A percentile compares a stretch with the other conserved stretches of the same genome.
Conservation (phyloP, 1,140 invertebrate genomes). For the Phthorimaea operculella region DNA sequence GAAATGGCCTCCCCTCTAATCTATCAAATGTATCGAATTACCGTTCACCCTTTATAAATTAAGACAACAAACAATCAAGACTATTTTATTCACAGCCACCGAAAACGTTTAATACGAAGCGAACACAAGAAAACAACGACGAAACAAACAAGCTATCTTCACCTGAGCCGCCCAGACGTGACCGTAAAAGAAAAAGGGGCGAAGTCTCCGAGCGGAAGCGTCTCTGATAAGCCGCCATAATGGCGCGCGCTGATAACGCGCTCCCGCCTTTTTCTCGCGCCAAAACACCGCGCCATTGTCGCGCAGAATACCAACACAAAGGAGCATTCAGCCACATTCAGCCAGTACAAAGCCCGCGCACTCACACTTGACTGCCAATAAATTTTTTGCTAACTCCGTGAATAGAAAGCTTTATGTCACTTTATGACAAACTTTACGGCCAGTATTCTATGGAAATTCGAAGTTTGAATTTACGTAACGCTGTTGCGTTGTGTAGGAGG, state of each 20-base stretch:
- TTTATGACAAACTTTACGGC: slow-evolving; percentile 5
- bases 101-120: too few species aligned
- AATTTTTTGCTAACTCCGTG: slow-evolving; percentile 26
- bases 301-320: slow-evolving; percentile 51
- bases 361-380: slow-evolving; percentile 27
- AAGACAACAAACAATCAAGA: too few species aligned
- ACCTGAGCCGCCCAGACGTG: slow-evolving; percentile 55
- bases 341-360: slow-evolving; percentile 26
- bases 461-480: background rate
- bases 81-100: too few species aligned
- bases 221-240: slow-evolving; percentile 65
- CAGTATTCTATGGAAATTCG: background rate
- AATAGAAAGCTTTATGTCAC: slow-evolving; percentile 16
- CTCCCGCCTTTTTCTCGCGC: slow-evolving; percentile 64
- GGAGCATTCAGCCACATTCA: slow-evolving; percentile 20
- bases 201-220: slow-evolving; percentile 53
- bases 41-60: too few species aligned
- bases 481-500: background rate
- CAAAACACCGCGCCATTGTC: slow-evolving; percentile 54
- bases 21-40: too few species aligned
- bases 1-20: too few species aligned
- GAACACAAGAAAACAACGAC: slow-evolving; percentile 4
- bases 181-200: slow-evolving; percentile 63
- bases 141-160: slow-evolving; percentile 48
- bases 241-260: slow-evolving; percentile 61